Conservation (phyloP, 2,113 vertebrate species). For the Scopus umbretta region DNA sequence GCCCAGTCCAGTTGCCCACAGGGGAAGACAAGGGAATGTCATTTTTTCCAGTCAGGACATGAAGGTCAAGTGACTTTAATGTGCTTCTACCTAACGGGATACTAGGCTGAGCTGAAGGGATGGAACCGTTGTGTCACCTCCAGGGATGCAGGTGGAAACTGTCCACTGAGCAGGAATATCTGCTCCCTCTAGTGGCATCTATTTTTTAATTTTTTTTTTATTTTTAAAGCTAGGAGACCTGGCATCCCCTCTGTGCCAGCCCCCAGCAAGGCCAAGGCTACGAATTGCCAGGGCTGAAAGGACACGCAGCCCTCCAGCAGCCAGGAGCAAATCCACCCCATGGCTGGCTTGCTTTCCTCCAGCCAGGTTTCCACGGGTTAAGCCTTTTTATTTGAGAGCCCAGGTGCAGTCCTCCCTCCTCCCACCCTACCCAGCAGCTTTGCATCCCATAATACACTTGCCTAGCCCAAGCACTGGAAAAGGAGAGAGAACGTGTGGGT, state of each 20-base stretch:
- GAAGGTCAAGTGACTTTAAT: not conserved
- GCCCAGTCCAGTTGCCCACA: not conserved
- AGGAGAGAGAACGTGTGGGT: not conserved
- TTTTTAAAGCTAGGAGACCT: not conserved
- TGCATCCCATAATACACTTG: not conserved
- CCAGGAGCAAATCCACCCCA: not conserved
- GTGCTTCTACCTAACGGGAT: not conserved
- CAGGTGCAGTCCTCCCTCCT: not conserved
- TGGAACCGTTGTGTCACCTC: not conserved
- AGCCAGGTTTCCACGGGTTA: not conserved
- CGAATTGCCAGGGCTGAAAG: not conserved
- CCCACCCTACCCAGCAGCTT: not conserved
- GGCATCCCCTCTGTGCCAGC: accelerated
- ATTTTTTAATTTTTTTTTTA: accelerated
- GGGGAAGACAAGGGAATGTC: not conserved
- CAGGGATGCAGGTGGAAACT: not conserved
- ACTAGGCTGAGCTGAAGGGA: not conserved
- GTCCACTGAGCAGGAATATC: not conserved
- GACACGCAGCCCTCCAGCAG: not conserved
- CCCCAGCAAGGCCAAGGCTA: not conserved
- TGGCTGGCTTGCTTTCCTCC: not conserved
- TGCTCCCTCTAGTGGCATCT: not conserved
- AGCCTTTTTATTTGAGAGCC: not conserved
- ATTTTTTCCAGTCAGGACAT: not conserved
- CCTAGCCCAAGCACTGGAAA: not conserved